phyloP scores from a whole-genome alignment of 1,140 invertebrate genomes.

The Heliconius congener region DNA sequence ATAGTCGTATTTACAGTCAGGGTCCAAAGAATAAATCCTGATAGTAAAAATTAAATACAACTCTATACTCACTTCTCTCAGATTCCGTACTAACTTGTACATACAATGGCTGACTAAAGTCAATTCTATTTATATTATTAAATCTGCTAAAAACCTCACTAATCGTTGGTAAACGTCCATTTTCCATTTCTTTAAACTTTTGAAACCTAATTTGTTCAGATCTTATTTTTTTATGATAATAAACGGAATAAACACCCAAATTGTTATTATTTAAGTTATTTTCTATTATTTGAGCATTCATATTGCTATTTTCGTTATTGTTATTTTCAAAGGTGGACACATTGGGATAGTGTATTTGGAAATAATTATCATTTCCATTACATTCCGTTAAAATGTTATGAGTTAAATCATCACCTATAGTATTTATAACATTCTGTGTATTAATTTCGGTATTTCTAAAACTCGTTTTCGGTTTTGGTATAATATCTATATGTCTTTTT shows the following conservation, averaged over 20 bases:
- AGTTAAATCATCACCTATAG: constrained; percentile 15
- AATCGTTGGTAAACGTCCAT: constrained; percentile 51
- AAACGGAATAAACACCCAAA: constrained; percentile 34
- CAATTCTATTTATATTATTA: constrained; percentile 36
- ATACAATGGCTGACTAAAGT: constrained; percentile 51
- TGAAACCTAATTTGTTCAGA: constrained; percentile 43
- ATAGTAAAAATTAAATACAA: too few species aligned
- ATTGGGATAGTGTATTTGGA: constrained; percentile 28
- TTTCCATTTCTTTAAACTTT: constrained; percentile 29
- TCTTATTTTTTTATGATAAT: constrained; percentile 55
- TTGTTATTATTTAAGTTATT: constrained; percentile 18
- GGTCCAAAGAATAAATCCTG: too few species aligned
- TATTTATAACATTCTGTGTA: constrained; percentile 31
- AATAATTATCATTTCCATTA: constrained; percentile 32
- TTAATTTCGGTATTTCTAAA: constrained; percentile 26
- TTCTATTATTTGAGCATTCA: not conserved
- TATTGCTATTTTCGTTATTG: not conserved
- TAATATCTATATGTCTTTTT: constrained; percentile 31
- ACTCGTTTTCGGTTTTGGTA: constrained; percentile 24
- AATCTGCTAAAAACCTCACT: constrained; percentile 55
- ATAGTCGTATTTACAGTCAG: too few species aligned
- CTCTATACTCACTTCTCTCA: constrained; percentile 49
- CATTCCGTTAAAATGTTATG: constrained; percentile 12
- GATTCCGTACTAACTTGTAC: constrained; percentile 57
- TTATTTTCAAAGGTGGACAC: constrained; percentile 8